Percentiles rank a stretch among this genome's conserved stretches.
Evolutionary conservation across 2,888 invertebrate genomes (phyloP).

Genomic region (Ditula angustiorana): DNA sequence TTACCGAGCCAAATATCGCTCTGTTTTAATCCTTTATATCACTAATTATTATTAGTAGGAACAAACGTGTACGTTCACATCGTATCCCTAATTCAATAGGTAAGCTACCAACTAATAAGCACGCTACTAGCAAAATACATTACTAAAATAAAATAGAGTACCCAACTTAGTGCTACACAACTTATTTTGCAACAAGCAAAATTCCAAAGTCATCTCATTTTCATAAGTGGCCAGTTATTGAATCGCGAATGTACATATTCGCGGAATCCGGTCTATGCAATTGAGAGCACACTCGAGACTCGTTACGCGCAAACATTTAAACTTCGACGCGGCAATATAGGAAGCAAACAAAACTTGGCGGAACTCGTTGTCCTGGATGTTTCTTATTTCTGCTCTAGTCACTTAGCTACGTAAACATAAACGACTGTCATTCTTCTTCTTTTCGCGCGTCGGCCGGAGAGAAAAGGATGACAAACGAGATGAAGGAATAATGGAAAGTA

Average conservation of each 20-base stretch:
- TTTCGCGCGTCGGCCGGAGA: conserved; percentile 69
- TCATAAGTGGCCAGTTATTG: conserved; percentile 24
- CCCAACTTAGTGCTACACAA: not conserved
- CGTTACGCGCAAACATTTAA: conserved; percentile 31
- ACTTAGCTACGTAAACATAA: conserved; percentile 78
- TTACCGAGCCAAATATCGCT: conserved; percentile 36
- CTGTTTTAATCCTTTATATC: conserved; percentile 22
- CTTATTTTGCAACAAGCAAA: not conserved
- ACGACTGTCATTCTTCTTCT: conserved; percentile 77
- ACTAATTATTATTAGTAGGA: conserved; percentile 1
- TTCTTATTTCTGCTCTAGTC: conserved; percentile 68
- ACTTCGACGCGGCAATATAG: conserved; percentile 30
- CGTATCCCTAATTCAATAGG: not conserved
- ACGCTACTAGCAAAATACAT: not conserved
- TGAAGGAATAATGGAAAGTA: conserved; percentile 81
- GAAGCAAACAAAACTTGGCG: conserved; percentile 56
- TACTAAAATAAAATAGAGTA: not conserved
- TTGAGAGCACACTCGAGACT: conserved; percentile 27
- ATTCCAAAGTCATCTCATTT: conserved; percentile 2
- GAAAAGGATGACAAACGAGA: conserved; percentile 82
- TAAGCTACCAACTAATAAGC: not conserved
- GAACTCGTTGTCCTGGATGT: conserved; percentile 62
- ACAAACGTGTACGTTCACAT: not conserved
- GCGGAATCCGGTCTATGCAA: conserved; percentile 14
- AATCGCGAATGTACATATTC: conserved; percentile 2